Conservation (phyloP, 2,888 invertebrate species). For the Sepioteuthis lessoniana region DNA sequence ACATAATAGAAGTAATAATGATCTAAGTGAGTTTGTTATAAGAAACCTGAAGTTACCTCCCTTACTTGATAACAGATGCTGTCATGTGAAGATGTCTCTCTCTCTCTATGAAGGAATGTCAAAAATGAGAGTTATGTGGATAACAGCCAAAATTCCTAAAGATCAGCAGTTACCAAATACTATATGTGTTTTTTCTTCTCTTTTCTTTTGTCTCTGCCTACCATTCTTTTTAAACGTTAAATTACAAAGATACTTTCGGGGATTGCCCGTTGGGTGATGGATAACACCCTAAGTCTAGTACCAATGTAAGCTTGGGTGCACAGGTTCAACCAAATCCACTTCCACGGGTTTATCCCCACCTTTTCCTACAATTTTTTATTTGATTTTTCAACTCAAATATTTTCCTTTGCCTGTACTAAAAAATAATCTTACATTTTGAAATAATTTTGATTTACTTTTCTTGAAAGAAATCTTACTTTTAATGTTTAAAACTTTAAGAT, state of each 20-base stretch:
- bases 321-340: not conserved
- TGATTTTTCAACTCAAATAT: not conserved
- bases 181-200: too few relatives aligned
- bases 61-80: not conserved
- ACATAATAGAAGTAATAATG: too few relatives aligned
- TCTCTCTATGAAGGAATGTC: not conserved
- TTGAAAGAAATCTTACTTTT: not conserved
- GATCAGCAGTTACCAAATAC: not conserved
- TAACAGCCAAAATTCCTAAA: not conserved
- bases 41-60: not conserved
- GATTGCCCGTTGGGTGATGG: slow-evolving; percentile 11
- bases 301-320: not conserved
- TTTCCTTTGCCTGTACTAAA: not conserved
- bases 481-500: too few relatives aligned
- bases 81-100: not conserved
- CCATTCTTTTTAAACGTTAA: not conserved
- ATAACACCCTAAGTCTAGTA: not conserved
- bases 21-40: not conserved
- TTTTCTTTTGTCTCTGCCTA: not conserved
- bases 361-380: not conserved
- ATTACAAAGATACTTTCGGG: not conserved
- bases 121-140: not conserved
- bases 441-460: not conserved
- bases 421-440: not conserved
- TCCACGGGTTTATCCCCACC: not conserved